phyloP scores from a whole-genome alignment of 2,797 vertebrate species.

The Bryconaethiops microstoma region DNA sequence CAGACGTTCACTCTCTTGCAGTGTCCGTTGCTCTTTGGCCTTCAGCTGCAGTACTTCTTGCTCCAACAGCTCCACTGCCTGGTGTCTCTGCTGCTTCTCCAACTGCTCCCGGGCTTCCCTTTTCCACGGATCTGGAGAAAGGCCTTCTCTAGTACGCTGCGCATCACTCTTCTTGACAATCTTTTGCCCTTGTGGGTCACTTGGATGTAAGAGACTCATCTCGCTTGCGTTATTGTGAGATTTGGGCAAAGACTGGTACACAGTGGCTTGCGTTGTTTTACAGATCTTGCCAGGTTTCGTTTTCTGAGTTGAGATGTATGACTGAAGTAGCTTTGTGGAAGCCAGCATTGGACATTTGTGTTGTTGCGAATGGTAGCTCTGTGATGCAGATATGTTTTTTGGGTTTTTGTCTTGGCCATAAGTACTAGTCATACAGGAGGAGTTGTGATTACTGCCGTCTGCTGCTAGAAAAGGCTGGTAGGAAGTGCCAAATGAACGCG shows the following conservation, averaged over 20 bases:
- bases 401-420: constrained; percentile 71
- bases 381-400: constrained; percentile 24
- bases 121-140: constrained; percentile 85
- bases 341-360: not conserved
- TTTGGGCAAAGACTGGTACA: constrained; percentile 57
- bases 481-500: constrained; percentile 75
- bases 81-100: constrained; percentile 83
- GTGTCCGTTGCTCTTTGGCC: constrained; percentile 76
- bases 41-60: constrained; percentile 85
- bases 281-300: constrained; percentile 14
- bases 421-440: not conserved
- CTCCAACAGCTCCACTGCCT: constrained; percentile 83
- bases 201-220: constrained; percentile 76
- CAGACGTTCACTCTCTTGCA: constrained; percentile 83
- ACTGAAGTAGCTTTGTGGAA: constrained; percentile 50
- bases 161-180: constrained; percentile 78
- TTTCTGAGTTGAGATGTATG: constrained; percentile 58
- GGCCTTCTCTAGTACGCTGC: constrained; percentile 74
- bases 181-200: constrained; percentile 72
- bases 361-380: not conserved
- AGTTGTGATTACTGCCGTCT: constrained; percentile 46
- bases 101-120: constrained; percentile 84
- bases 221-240: constrained; percentile 79
- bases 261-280: constrained; percentile 57
- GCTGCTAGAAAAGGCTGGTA: constrained; percentile 73